These are phyloP conservation scores for Gymnoscelis rufifasciata DNA, from an alignment of 2,888 invertebrate species.

Conservation along the genomic window DNA sequence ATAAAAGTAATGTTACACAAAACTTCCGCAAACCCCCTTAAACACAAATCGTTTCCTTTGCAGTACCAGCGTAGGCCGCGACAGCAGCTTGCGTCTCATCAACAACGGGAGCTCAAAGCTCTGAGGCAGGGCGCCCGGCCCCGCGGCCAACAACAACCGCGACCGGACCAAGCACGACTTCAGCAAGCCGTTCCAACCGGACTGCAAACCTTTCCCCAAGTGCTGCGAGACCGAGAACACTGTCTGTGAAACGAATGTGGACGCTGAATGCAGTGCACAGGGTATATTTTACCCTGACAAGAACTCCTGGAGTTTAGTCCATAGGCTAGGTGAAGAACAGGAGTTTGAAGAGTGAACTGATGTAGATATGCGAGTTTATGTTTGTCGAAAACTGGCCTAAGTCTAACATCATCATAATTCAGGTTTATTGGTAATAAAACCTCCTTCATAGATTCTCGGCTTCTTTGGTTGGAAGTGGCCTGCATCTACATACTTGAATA, in stretches of 20 bases:
- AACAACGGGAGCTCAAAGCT: slow-evolving; percentile 71
- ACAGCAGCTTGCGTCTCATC: slow-evolving; percentile 65
- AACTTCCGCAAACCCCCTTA: no score
- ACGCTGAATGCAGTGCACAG: slow-evolving; percentile 54
- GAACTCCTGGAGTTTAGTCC: not conserved
- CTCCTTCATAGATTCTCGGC: no score
- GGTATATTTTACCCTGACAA: slow-evolving; percentile 50
- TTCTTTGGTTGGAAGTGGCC: no score
- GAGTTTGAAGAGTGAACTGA: no score
- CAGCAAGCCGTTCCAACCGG: slow-evolving; percentile 51
- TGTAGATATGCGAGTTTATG: no score
- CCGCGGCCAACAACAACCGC: slow-evolving; percentile 55
- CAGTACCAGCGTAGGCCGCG: slow-evolving; percentile 66
- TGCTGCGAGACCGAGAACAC: slow-evolving; percentile 64
- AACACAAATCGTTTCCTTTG: slow-evolving; percentile 8
- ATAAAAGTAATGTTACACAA: no score
- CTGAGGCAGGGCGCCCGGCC: slow-evolving; percentile 60
- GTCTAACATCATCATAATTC: no score
- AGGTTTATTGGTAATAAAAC: no score
- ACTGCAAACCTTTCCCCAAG: slow-evolving; percentile 60
- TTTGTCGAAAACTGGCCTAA: no score
- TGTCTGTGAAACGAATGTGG: slow-evolving; percentile 35
- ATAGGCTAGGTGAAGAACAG: no score
- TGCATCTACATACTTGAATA: no score
- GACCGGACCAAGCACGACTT: slow-evolving; percentile 58